Evolutionary conservation across 2,888 invertebrate genomes (phyloP), one percentile per base, ranked within the genome.

Genomic region (Bombylius discolor): DNA sequence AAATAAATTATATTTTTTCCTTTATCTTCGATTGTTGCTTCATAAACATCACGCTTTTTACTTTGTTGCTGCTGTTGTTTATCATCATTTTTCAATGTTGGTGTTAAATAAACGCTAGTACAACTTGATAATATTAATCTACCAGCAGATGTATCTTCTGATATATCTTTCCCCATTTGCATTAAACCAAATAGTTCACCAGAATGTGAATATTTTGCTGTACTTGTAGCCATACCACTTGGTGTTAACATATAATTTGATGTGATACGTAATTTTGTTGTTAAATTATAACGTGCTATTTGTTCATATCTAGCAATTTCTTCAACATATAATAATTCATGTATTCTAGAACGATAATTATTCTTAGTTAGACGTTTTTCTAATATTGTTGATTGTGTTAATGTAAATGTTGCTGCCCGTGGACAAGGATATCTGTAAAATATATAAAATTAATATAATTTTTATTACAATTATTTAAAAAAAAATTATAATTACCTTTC

Each of bases 141-240:
- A 1, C 90, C 90, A 51, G 87, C 86, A 12, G 86, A 83, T 5
- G 89, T 87, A 67, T 90, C 90, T 69, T 89, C 89, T 0, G 87
- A 87, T 48, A 90, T 77, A 65, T 85, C 84, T 66, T 85, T 83
- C 33, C 82, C 82, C 47, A 89, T 72, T 53, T 79, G 79, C 73
- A 89, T 79, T 57, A 84, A 76, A 8, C 85, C 89, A 72, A 87
- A 89, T 39, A 89, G 72, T 70, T 89, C 88, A 14, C 87, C 87
- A 31, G 82, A 79, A 62, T 82, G 79, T 1, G 87, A 83, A 72
- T 86, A 89, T 70, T 88, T 88, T 8, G 86, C 85, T 1, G 84
- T 82, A 55, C 83, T 83, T 4, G 82, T 81, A 1, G 81, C 82
- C 72, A 81, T 81, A 52, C 82, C 81, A 51, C 79, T 81, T 1